These are phyloP conservation scores for Reinhardtius hippoglossoides DNA, from an alignment of 2,113 vertebrate species.

Conservation along the genomic window DNA sequence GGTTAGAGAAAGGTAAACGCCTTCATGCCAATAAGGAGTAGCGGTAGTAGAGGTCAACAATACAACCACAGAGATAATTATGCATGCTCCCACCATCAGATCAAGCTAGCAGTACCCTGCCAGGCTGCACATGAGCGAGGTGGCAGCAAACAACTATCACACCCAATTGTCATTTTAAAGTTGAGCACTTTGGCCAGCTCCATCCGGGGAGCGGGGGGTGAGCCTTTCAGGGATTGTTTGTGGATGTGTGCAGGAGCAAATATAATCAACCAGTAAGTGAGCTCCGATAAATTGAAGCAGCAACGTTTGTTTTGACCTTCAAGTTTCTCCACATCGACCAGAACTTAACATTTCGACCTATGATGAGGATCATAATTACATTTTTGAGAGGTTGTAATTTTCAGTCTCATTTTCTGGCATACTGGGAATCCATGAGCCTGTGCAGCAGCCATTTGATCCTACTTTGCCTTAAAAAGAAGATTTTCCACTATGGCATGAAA, in stretches of 20 bases:
- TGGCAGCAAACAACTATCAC: conserved; percentile 32
- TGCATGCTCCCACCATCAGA: conserved; percentile 7
- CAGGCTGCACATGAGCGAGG: conserved; percentile 34
- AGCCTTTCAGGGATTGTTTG: background rate
- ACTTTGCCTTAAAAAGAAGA: background rate
- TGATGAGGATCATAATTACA: too few species aligned
- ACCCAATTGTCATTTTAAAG: conserved; percentile 8
- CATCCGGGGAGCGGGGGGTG: too few species aligned
- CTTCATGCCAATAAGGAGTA: too few species aligned
- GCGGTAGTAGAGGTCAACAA: conserved; percentile 3
- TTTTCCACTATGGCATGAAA: background rate
- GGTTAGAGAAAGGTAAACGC: too few species aligned
- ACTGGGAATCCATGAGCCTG: background rate
- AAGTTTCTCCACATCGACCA: background rate
- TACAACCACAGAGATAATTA: conserved; percentile 18
- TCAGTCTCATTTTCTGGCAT: background rate
- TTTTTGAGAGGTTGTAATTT: background rate
- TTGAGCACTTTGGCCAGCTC: too few species aligned
- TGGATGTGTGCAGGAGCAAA: background rate
- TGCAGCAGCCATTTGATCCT: background rate
- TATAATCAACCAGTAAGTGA: background rate
- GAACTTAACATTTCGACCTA: background rate
- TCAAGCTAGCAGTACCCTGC: conserved; percentile 64
- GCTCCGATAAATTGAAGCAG: background rate
- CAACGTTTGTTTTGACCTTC: background rate